Evolutionary conservation across 2,797 vertebrate genomes (phyloP).

Genomic region (Myiotriccus ornatus): DNA sequence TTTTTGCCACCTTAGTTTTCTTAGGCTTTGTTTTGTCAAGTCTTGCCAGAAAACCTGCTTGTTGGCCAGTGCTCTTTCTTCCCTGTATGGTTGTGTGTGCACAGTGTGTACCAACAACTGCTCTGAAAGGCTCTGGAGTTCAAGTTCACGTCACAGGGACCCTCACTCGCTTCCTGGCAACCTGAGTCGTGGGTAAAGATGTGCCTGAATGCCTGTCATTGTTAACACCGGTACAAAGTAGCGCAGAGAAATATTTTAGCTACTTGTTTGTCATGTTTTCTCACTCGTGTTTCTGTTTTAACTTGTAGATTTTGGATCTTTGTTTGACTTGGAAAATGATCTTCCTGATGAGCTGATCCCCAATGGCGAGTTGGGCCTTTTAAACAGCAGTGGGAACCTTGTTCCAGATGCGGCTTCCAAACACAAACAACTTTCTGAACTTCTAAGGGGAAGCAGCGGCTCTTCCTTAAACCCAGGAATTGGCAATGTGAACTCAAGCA

Average conservation of each 20-base stretch:
- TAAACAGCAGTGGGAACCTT: conserved; percentile 81
- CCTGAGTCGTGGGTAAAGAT: background rate
- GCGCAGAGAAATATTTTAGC: background rate
- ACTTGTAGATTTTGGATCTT: conserved; percentile 87
- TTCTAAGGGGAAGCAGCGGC: conserved; percentile 87
- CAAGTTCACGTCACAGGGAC: accelerated
- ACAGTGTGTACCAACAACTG: accelerated
- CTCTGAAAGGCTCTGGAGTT: background rate
- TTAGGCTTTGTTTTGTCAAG: background rate
- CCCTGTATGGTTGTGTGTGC: accelerated
- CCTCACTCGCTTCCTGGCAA: accelerated
- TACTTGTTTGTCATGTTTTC: background rate
- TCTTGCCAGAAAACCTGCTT: background rate
- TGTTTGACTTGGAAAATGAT: conserved; percentile 95
- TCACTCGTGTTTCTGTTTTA: conserved; percentile 66
- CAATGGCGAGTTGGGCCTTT: conserved; percentile 88
- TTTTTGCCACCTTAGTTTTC: background rate
- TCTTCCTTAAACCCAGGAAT: conserved; percentile 80
- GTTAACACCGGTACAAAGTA: background rate
- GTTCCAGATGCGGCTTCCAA: conserved; percentile 93
- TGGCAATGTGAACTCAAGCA: conserved; percentile 83
- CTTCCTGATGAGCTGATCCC: conserved; percentile 97
- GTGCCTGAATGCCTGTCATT: background rate
- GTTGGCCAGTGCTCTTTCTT: background rate
- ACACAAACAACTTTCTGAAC: conserved; percentile 97